Evolutionary conservation across 2,113 vertebrate species (phyloP), one percentile per base, ranked within the genome.

Genomic region (Herpailurus yagouaroundi): DNA sequence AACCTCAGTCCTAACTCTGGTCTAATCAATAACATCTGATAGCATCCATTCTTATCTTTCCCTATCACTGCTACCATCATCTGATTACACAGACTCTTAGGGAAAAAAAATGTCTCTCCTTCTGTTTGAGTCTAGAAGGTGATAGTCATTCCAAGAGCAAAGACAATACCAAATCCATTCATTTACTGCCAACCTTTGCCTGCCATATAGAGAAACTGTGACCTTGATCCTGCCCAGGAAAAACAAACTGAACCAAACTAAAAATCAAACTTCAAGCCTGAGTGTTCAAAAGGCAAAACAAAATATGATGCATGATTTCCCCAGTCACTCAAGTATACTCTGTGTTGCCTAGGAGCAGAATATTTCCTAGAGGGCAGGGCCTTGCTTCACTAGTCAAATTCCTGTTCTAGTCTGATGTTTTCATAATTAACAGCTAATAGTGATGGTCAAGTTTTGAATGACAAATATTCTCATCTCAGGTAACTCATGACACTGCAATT

Each of bases 201-300:
- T 60, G 73, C 74, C 60, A 55, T 7, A 57, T 12, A 77, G 41
- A 95, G 84, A 86, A 82, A 82, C 4, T 31, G 27, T 81, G 57
- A 73, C 21, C 45, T 89, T 89, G 77, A 93, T 79, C 48, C 15
- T 93, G 63, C 45, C 45, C n/a, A 63, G 82, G 31, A 94, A 52
- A 73, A 74, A 69, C 9, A 95, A 79, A 77, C 38, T n/a, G 45
- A 89, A 55, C 15, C 57, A 60, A 79, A 74, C 23, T 74, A 77
- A 96, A 96, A 94, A 60, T 60, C 77, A 82, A 76, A 83, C 73
- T 83, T 93, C 52, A 50, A 84, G 48, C 19, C 9, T 55, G 31
- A 15, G 36, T 79, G 63, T 33, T 89, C 48, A 93, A 85, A 71
- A 66, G 52, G 41, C 29, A 86, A 96, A 83, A 33, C 60, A 89